These are phyloP conservation scores for Bombus turneri DNA, from an alignment of 1,140 invertebrate species.

Conservation along the genomic window DNA sequence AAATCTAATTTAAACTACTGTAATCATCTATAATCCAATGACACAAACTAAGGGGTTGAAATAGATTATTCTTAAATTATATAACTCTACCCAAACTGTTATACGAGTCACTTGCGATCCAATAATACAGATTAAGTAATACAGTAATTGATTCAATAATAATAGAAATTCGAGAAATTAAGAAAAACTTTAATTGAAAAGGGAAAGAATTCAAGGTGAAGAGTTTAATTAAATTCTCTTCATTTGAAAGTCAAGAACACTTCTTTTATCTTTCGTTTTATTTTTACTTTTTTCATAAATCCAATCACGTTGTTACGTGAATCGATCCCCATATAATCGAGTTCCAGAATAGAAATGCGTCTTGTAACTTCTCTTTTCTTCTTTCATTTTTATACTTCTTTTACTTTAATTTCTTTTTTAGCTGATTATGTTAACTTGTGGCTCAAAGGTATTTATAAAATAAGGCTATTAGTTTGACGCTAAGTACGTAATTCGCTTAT, in stretches of 20 bases:
- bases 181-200: not conserved
- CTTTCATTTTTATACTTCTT: not conserved
- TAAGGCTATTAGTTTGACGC: not conserved
- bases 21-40: not conserved
- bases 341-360: constrained; percentile 49
- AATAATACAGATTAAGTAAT: not conserved
- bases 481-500: constrained; percentile 11
- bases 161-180: not conserved
- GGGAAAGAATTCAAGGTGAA: too few relatives aligned
- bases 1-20: not conserved
- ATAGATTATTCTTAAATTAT: not conserved
- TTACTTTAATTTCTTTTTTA: not conserved
- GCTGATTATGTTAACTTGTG: not conserved
- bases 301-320: not conserved
- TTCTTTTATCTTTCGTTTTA: not conserved
- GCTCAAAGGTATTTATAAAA: not conserved
- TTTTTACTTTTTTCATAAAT: too few relatives aligned
- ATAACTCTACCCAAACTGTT: not conserved
- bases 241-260: not conserved
- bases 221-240: not conserved
- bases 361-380: not conserved
- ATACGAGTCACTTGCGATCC: not conserved
- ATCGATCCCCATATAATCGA: not conserved
- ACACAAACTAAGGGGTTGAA: not conserved
- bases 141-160: too few relatives aligned